Evolutionary conservation across 2,888 invertebrate species (phyloP).

Genomic region (Xylota sylvarum): DNA sequence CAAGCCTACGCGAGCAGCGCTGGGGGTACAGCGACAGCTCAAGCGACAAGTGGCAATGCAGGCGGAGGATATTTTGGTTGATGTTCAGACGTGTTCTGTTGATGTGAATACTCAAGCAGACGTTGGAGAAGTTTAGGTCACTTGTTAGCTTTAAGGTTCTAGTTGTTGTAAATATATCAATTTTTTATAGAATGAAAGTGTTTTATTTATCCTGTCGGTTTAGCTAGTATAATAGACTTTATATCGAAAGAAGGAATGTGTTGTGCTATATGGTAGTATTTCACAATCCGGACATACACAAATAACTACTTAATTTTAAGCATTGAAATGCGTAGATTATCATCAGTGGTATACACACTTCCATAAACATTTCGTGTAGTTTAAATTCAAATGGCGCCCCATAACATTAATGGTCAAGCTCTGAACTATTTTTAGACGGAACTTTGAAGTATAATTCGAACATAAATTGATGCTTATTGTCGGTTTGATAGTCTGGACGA

Average conservation of each 20-base stretch:
- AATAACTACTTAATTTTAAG: neutral
- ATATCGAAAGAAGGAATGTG: too few relatives aligned
- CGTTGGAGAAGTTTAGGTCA: neutral
- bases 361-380: too few relatives aligned
- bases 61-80: constrained; percentile 66
- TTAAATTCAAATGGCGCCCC: neutral
- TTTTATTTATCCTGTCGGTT: neutral
- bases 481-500: neutral
- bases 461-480: neutral
- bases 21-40: constrained; percentile 74
- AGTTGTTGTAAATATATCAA: constrained; percentile 51
- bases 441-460: neutral
- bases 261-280: too few relatives aligned
- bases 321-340: neutral
- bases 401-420: neutral
- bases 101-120: constrained; percentile 35
- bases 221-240: too few relatives aligned
- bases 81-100: constrained; percentile 18
- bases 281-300: too few relatives aligned
- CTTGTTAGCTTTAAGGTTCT: constrained; percentile 45
- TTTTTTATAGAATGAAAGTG: constrained; percentile 17
- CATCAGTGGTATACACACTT: too few relatives aligned
- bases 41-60: constrained; percentile 67
- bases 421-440: neutral
- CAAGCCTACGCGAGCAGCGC: constrained; percentile 76